Evolutionary conservation across 2,888 invertebrate genomes (phyloP), one percentile per base, ranked within the genome.

Genomic region (Fragum fragum): DNA sequence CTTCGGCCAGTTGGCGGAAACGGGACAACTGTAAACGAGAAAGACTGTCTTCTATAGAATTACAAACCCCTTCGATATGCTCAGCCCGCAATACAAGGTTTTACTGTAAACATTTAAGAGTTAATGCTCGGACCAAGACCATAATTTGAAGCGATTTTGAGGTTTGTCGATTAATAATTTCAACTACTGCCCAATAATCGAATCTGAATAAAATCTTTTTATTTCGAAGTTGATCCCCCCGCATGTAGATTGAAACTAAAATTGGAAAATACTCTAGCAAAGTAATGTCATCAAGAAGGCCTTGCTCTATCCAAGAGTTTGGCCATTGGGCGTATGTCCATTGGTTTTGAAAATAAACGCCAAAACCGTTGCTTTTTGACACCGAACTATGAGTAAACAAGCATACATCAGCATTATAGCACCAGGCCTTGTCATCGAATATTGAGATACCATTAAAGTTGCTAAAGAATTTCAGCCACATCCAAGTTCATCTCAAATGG

Each of bases 1-100:
- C 59, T 52, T 78, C 77, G 7, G 63, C 77, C 32, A 77, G 59
- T n/a, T 63, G 7, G 1, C 74, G 36, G n/a, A n/a, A n/a, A n/a
- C n/a, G n/a, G n/a, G n/a, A n/a, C n/a, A n/a, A n/a, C n/a, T n/a
- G n/a, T n/a, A n/a, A n/a, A n/a, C n/a, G n/a, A n/a, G n/a, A n/a
- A n/a, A n/a, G n/a, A n/a, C n/a, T n/a, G 68, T 76, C 76, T 11
- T 70, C 47, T 21, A 79, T 61, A 1, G 18, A 6, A 72, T 79
- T 83, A 9, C n/a, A 1, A 11, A 28, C 6, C 18, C 74, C 73
- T 55, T 63, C 53, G 2, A 81, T 59, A 32, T 81, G 81, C 36
- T 72, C 29, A 18, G 81, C 81, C 23, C 52, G 74, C n/a, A 75
- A n/a, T 23, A 78, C 42, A 26, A 82, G 26, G 39, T 82, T 82